Base-by-base conservation (phyloP, 2,797 vertebrate species). In the Thalassophryne amazonica region DNA sequence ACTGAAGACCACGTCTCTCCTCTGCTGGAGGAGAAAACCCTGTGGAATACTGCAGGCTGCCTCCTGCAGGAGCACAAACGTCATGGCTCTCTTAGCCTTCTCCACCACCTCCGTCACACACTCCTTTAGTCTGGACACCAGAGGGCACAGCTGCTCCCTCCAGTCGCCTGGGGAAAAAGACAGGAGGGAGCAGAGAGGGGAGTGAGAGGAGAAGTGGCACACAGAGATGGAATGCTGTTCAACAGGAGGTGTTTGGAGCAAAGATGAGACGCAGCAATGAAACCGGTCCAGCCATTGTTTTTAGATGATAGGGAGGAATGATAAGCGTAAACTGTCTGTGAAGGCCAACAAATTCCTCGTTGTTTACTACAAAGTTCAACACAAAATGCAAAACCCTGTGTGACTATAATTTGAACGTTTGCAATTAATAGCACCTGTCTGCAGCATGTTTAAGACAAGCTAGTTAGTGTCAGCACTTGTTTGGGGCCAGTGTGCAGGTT, bases 51-150 rank as follows among this genome's bases (percentile, higher is more conserved):
- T 94, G 76, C 94, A 96, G 1, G 93, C 94, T 0, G 96, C 93
- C 33, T 99, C 97, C 82, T 99, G 97, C 24, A 99, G 92, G 37
- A 99, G 91, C 57, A 99, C 93, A 47, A 99, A 99, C 0, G 92
- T 94, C 94, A 99, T 93, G 3, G 94, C 96, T 63, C 92, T 92
- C 78, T 88, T 94, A 0, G 96, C 96, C 52, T 92, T 90, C 36
- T 89, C 93, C 60, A 94, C 92, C 76, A 99, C 94, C 52, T 98
- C 95, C 42, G 56, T 85, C 81, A 98, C 95, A 64, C 95, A 95
- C 52, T 95, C 93, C 84, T 97, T 97, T 77, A 99, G 86, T 0
- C 91, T 90, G 30, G 90, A 78, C 82, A 95, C 92, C 55, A 94
- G 84, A 0, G 94, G 92, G 39, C 88, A 91, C 23, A 99, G 79